Evolutionary conservation across 2,113 vertebrate species (phyloP).

Genomic region (Glareola pratincola): DNA sequence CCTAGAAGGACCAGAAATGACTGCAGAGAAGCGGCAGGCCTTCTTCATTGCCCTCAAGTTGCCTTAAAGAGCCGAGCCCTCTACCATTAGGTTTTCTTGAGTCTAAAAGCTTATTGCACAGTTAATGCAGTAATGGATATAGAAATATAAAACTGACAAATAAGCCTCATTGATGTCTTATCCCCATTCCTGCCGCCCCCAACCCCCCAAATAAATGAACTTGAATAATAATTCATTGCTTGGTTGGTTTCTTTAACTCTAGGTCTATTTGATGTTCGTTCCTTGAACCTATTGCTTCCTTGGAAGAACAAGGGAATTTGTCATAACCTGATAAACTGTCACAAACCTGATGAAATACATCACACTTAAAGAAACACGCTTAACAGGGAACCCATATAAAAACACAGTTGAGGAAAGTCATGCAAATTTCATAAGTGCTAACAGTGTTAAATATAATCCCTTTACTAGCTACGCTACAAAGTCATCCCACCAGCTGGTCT

Average conservation of each 20-base stretch:
- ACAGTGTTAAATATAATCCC: constrained; percentile 1
- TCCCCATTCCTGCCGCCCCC: background rate
- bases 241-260: background rate
- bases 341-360: background rate
- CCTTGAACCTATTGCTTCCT: background rate
- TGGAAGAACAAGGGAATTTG: background rate
- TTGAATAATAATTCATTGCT: background rate
- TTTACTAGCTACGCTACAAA: background rate
- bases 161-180: background rate
- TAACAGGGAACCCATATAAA: background rate
- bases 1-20: background rate
- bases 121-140: background rate
- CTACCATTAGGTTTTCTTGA: background rate
- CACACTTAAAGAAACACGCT: background rate
- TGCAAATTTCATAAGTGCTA: constrained; percentile 30
- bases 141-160: background rate
- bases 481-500: constrained; percentile 34
- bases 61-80: background rate
- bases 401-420: background rate
- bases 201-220: background rate
- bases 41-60: background rate
- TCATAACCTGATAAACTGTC: background rate
- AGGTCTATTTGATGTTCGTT: background rate
- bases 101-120: background rate
- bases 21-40: background rate